These are phyloP conservation scores for Thaleichthys pacificus DNA, from an alignment of 2,797 vertebrate species.

Conservation along the genomic window DNA sequence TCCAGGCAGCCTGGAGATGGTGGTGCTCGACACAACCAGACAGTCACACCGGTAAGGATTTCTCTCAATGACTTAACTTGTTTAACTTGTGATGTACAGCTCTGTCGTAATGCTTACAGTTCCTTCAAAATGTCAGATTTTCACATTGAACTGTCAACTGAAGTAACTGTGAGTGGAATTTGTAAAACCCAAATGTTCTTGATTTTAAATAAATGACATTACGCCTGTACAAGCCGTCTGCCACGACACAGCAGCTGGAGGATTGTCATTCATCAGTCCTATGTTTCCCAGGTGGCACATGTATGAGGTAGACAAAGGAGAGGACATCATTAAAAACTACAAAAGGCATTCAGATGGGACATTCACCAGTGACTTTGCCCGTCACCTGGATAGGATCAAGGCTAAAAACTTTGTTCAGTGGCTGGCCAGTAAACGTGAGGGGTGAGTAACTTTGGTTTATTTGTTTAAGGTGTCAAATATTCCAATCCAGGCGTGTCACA, in stretches of 20 bases:
- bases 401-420: conserved; percentile 82
- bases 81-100: not conserved
- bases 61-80: not conserved
- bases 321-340: conserved; percentile 34
- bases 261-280: fast-evolving
- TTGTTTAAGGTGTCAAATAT: not conserved
- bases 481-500: not conserved
- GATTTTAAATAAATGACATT: too few species aligned
- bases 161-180: not conserved
- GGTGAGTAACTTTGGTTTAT: conserved; percentile 39
- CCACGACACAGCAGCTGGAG: not conserved
- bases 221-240: not conserved
- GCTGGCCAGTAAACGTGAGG: conserved; percentile 71
- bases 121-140: not conserved
- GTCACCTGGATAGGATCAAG: conserved; percentile 76
- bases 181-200: not conserved
- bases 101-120: too few species aligned
- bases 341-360: conserved; percentile 81
- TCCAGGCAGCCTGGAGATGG: conserved; percentile 53
- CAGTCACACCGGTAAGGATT: conserved; percentile 44
- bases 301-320: conserved; percentile 43
- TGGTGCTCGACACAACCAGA: conserved; percentile 52
- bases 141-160: too few species aligned
- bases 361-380: conserved; percentile 76
- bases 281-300: conserved; percentile 56